Conservation (phyloP, 1,140 invertebrate species). For the Pseudoatta argentina region DNA sequence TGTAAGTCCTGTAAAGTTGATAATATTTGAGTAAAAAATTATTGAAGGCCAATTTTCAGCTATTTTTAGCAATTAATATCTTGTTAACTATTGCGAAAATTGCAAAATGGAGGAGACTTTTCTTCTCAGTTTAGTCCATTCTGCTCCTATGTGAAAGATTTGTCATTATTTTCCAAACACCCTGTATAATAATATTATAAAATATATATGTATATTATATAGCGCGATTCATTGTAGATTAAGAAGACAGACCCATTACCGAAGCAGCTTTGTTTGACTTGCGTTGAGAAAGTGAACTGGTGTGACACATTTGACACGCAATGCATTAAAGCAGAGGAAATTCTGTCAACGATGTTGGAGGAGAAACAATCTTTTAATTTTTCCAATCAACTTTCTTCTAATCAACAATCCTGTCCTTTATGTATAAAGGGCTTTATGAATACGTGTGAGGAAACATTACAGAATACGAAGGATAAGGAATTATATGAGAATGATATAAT, state of each 20-base stretch:
- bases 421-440: slow-evolving; percentile 74
- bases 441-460: slow-evolving; percentile 35
- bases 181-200: no score
- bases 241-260: slow-evolving; percentile 76
- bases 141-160: no score
- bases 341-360: slow-evolving; percentile 67
- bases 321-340: slow-evolving; percentile 75
- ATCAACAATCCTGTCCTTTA: slow-evolving; percentile 72
- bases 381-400: slow-evolving; percentile 15
- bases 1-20: no score
- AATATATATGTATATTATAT: slow-evolving; percentile 8
- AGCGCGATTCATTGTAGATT: slow-evolving; percentile 65
- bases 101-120: no score
- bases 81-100: no score
- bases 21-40: no score
- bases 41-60: no score
- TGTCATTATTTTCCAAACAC: no score
- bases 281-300: slow-evolving; percentile 76
- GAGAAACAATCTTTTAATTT: slow-evolving; percentile 59
- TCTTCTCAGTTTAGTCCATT: no score
- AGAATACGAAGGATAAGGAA: slow-evolving; percentile 50
- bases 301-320: slow-evolving; percentile 74
- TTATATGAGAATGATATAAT: slow-evolving; percentile 77
- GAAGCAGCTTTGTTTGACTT: slow-evolving; percentile 73
- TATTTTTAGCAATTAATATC: no score